Conservation (phyloP, 2,888 invertebrate genomes). For the Ophion ellenae region DNA sequence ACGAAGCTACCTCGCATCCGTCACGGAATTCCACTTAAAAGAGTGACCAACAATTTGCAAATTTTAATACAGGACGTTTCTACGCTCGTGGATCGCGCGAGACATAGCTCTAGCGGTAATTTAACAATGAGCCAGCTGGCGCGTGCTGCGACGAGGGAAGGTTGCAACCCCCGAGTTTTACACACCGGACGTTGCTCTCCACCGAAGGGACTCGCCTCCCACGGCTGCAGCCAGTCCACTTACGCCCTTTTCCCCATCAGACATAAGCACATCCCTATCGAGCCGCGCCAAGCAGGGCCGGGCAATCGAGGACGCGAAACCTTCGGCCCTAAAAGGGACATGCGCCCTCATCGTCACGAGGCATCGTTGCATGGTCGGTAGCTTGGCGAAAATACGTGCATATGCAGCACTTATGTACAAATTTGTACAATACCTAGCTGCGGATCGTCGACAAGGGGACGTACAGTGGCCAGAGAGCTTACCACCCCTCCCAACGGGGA, state of each 20-base stretch:
- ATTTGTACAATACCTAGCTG: constrained; percentile 35
- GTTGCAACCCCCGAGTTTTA: constrained; percentile 82
- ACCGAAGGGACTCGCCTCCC: background rate
- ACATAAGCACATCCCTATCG: background rate
- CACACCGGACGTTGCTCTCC: constrained; percentile 59
- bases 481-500: constrained; percentile 74
- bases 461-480: constrained; percentile 58
- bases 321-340: background rate
- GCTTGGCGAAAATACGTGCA: background rate
- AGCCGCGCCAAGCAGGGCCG: background rate
- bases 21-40: background rate
- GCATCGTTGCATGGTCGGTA: background rate
- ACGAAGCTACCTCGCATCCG: background rate
- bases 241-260: background rate
- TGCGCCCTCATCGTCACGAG: background rate
- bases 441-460: constrained; percentile 45
- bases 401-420: constrained; percentile 47
- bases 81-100: constrained; percentile 75
- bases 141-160: constrained; percentile 81
- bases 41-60: constrained; percentile 21
- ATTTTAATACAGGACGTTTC: constrained; percentile 67
- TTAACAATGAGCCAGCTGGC: constrained; percentile 84
- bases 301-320: background rate
- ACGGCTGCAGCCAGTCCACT: background rate
- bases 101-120: constrained; percentile 82